Conservation (phyloP, 2,888 invertebrate species). For the Allophyes oxyacanthae region DNA sequence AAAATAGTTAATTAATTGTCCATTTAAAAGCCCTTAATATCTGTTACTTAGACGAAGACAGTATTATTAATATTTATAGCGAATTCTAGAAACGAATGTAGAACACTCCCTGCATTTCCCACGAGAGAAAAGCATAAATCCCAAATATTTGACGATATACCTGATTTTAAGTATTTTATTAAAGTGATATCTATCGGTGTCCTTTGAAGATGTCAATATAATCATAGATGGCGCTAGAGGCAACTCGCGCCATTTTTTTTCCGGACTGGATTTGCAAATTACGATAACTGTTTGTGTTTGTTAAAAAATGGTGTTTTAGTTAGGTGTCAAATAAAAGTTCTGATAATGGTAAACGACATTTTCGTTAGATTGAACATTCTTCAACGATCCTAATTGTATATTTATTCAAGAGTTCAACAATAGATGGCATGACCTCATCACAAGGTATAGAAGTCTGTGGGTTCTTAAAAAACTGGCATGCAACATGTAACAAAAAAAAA, state of each 20-base stretch:
- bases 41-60: slow-evolving; percentile 49
- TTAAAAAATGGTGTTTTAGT: not conserved
- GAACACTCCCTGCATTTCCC: slow-evolving; percentile 14
- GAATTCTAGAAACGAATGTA: slow-evolving; percentile 42
- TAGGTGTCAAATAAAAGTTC: too few species aligned
- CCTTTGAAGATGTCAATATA: slow-evolving; percentile 15
- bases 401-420: too few species aligned
- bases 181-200: slow-evolving; percentile 33
- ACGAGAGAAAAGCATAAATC: slow-evolving; percentile 3
- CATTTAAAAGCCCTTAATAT: slow-evolving; percentile 29
- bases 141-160: slow-evolving; percentile 13
- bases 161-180: slow-evolving; percentile 19
- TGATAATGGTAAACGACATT: too few species aligned
- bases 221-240: slow-evolving; percentile 34
- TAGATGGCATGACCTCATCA: too few species aligned
- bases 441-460: too few species aligned
- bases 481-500: too few species aligned
- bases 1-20: slow-evolving; percentile 42
- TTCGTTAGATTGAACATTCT: too few species aligned
- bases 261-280: not conserved
- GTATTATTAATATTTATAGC: slow-evolving; percentile 60
- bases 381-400: too few species aligned
- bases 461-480: too few species aligned
- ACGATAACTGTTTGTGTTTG: slow-evolving; percentile 6
- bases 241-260: slow-evolving; percentile 18